Base-by-base conservation (phyloP, 92 coral and sea anemone species). In the Palythoa grandiflora region DNA sequence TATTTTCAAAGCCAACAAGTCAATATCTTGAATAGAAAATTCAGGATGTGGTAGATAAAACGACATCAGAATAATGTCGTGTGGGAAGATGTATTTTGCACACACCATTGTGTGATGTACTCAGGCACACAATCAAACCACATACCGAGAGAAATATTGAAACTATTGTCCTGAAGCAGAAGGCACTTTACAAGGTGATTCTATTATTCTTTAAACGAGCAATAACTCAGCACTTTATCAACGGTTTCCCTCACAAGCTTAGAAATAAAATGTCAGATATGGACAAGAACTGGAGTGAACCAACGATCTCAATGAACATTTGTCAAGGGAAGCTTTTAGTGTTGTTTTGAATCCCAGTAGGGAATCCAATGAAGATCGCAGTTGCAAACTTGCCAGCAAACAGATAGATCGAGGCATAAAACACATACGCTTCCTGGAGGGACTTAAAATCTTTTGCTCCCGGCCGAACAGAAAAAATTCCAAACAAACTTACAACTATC, bases 141-240 rank as follows among this genome's bases (percentile, higher is more conserved):
- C 86, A 81, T 81, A 81, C 86, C 44, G 86, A 74, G 86, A 36
- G 76, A 81, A 81, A 66, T 81, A 81, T 81, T 66, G 50, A 81
- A 81, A 81, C 76, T 81, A 81, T 81, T 81, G 75, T 81, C 86
- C 86, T 48, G 75, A 81, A 81, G 86, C 86, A 81, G 75, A 81
- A 66, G 20, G 35, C 55, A 81, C 86, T 81, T 81, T 81, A 66
- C 86, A 65, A 79, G 38, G 17, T 81, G 63, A 68, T 5, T 71
- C 66, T 74, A 66, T 16, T 65, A 44, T 71, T 61, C 38, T 13
- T 37, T 11, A 48, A 61, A 38, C 10, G 15, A 59, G 86, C 9
- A 65, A 28, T 14, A 48, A 47, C 44, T 47, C 60, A 81, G 50
- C 28, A 13, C 37, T 35, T 66, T 66, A 40, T 9, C 38, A 10